Conservation (phyloP, 2,888 invertebrate species). For the Empis stercorea region DNA sequence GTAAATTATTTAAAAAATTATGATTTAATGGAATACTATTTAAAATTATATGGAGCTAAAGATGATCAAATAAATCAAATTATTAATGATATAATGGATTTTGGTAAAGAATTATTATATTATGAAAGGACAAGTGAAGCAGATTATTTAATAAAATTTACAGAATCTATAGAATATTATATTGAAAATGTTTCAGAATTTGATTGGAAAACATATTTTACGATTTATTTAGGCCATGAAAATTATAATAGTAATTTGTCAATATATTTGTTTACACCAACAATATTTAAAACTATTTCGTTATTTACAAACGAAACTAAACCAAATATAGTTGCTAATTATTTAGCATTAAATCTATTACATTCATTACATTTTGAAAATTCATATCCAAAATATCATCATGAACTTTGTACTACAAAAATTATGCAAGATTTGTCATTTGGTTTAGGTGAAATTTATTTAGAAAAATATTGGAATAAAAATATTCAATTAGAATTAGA, state of each 20-base stretch:
- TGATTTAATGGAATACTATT: background rate
- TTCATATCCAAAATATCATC: background rate
- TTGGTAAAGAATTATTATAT: background rate
- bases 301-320: background rate
- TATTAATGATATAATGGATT: background rate
- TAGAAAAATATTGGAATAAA: background rate
- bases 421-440: background rate
- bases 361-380: background rate
- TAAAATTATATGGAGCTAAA: background rate
- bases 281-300: background rate
- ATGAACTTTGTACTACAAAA: background rate
- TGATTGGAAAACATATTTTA: slow-evolving; percentile 1
- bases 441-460: background rate
- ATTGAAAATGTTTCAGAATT: background rate
- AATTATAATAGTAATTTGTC: background rate
- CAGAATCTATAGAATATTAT: background rate
- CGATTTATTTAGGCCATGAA: background rate
- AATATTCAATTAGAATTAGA: background rate
- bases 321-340: slow-evolving; percentile 2
- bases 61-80: background rate
- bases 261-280: background rate
- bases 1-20: background rate
- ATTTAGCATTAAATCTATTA: slow-evolving; percentile 1
- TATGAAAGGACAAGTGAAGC: background rate
- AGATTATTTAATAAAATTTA: background rate